Evolutionary conservation across 2,113 vertebrate genomes (phyloP).

Genomic region (Conger conger): DNA sequence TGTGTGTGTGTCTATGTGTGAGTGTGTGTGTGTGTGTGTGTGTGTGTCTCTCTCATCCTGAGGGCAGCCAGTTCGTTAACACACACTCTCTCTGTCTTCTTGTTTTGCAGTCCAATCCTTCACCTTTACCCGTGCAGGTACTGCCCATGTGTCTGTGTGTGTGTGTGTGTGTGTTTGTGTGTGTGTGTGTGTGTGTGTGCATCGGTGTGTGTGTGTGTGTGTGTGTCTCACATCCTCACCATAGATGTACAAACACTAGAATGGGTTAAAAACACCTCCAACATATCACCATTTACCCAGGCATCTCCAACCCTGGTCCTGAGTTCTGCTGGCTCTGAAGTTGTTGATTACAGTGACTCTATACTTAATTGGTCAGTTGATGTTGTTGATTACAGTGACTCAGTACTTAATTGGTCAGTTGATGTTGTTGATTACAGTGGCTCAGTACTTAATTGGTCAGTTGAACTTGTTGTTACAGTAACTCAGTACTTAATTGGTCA

Average conservation of each 20-base stretch:
- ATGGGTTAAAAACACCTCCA: background rate
- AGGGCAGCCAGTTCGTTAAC: constrained; percentile 44
- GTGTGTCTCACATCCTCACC: constrained; percentile 55
- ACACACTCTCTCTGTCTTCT: constrained; percentile 66
- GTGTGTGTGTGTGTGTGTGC: too few species aligned
- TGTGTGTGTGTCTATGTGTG: too few species aligned
- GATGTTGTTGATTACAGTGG: background rate
- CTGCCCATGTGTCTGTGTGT: constrained; percentile 66
- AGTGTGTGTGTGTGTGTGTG: background rate
- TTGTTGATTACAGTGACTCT: background rate
- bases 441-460: too few species aligned
- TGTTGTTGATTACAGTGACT: background rate
- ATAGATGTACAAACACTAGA: constrained; percentile 11
- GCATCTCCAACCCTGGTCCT: too few species aligned
- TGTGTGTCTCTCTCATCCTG: background rate
- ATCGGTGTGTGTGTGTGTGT: too few species aligned
- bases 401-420: background rate
- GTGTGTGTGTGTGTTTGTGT: too few species aligned
- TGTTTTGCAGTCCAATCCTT: constrained; percentile 81
- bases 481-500: too few species aligned
- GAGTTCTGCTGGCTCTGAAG: background rate
- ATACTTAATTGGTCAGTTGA: background rate
- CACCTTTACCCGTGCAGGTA: constrained; percentile 82
- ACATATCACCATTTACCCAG: background rate
- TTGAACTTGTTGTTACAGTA: too few species aligned